phyloP scores from a whole-genome alignment of 1,140 invertebrate species.

The Nephila pilipes region DNA sequence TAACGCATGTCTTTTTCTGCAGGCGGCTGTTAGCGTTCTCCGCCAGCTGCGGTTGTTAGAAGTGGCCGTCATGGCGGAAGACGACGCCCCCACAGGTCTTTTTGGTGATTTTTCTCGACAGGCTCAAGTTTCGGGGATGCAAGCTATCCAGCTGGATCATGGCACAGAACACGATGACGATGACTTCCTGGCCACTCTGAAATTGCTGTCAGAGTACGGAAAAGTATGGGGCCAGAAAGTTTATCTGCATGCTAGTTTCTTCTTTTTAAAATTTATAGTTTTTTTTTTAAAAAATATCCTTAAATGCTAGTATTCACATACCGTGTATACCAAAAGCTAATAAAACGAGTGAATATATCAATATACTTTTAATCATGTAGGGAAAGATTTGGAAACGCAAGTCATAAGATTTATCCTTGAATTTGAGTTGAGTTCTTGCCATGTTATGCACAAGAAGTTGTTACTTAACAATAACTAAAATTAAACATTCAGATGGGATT shows the following conservation, averaged over 20 bases:
- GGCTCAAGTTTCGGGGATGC: conserved; percentile 68
- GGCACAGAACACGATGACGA: conserved; percentile 22
- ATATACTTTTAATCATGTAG: too few species aligned
- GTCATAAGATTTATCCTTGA: too few species aligned
- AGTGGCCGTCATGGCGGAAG: conserved; percentile 72
- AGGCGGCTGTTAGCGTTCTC: conserved; percentile 71
- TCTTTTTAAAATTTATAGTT: background rate
- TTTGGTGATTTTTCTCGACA: conserved; percentile 59
- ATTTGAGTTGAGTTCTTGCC: too few species aligned
- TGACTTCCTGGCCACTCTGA: conserved; percentile 45
- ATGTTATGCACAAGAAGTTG: too few species aligned
- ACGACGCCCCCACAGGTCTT: conserved; percentile 34
- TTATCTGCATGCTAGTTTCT: too few species aligned
- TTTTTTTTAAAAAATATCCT: background rate
- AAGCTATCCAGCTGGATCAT: conserved; percentile 37
- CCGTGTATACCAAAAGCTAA: too few species aligned
- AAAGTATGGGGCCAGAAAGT: background rate
- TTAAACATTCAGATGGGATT: too few species aligned
- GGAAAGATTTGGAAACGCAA: too few species aligned
- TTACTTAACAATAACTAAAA: too few species aligned
- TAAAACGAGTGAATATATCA: too few species aligned
- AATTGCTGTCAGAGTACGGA: conserved; percentile 50
- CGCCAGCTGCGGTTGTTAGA: conserved; percentile 58
- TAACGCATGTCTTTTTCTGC: background rate
- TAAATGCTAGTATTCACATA: too few species aligned